Percentiles rank a stretch among this genome's conserved stretches.
Evolutionary conservation across 2,888 invertebrate genomes (phyloP).

Genomic region (Andrena bucephala): DNA sequence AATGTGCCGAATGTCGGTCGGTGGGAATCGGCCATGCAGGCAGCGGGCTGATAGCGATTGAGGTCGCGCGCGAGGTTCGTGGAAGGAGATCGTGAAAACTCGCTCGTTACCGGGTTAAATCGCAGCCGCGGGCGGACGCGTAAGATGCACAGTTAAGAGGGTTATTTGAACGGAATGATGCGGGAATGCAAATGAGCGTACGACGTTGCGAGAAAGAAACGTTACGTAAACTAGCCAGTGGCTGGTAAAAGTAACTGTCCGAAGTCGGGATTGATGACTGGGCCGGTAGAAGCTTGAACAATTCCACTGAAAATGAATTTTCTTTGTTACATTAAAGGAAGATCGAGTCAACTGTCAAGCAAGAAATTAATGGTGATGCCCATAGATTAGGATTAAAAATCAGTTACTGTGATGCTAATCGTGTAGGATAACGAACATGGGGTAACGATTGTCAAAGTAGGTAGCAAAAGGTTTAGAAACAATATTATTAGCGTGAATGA

Average conservation of each 20-base stretch:
- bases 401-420: no score
- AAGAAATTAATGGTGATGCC: no score
- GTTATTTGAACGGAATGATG: constrained; percentile 37
- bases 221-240: constrained; percentile 14
- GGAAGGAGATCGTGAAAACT: constrained; percentile 71
- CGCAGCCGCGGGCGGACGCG: constrained; percentile 41
- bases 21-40: constrained; percentile 61
- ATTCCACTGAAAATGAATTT: no score
- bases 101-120: constrained; percentile 69
- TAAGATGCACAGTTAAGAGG: constrained; percentile 28
- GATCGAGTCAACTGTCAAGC: no score
- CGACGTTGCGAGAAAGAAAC: neutral
- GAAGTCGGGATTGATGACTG: neutral
- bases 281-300: no score
- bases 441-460: no score
- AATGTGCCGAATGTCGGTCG: constrained; percentile 62
- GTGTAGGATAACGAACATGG: no score
- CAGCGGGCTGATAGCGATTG: constrained; percentile 67
- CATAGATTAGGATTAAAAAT: no score
- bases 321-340: no score
- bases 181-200: constrained; percentile 30
- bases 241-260: constrained; percentile 3
- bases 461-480: no score
- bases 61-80: constrained; percentile 70
- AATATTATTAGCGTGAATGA: no score